Evolutionary conservation across 2,888 invertebrate species (phyloP), one percentile per base, ranked within the genome.

Genomic region (Volucella inflata): DNA sequence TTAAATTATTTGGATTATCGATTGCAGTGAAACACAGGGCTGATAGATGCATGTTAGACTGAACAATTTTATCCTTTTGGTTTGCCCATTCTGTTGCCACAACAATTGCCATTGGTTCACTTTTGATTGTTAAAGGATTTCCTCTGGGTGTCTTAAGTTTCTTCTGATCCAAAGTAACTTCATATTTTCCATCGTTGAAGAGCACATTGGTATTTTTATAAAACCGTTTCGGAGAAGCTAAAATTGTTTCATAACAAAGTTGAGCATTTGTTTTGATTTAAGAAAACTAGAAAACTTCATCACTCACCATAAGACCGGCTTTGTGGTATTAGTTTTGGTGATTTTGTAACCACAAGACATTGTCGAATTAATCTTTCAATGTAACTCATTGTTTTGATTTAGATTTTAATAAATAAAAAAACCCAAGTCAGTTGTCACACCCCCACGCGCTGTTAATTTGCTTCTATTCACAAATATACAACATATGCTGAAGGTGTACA

Each of bases 41-140:
- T 11, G 97, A 98, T 95, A 99, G 92, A 92, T 98, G 98, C 98
- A 99, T 99, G 48, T 94, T 94, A 60, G 96, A 95, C 88, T 94
- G 95, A 80, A 95, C 92, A 87, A 99, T 96, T 70, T 93, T 93
- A 36, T 96, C 95, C 87, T 94, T 94, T 91, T 99, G 99, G 8
- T 95, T 93, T 89, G 97, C 96, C 97, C 99, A 99, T 94, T 99
- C 99, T 38, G 96, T 95, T 1, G 99, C 98, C 59, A 99, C 95
- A 16, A 98, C 98, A 81, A 98, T 93, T 1, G 99, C 99, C 65
- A 99, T 93, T 0, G 97, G 95, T 92, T 99, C 98, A 92, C 94
- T 97, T 30, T 95, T 94, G 0, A 98, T 95, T 82, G 94, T 93
- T 88, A 99, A 95, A 9, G 95, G 91, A 78, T 94, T 94, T 1